These are phyloP conservation scores for Miltochrista miniata DNA, from an alignment of 2,888 invertebrate species.

Conservation along the genomic window DNA sequence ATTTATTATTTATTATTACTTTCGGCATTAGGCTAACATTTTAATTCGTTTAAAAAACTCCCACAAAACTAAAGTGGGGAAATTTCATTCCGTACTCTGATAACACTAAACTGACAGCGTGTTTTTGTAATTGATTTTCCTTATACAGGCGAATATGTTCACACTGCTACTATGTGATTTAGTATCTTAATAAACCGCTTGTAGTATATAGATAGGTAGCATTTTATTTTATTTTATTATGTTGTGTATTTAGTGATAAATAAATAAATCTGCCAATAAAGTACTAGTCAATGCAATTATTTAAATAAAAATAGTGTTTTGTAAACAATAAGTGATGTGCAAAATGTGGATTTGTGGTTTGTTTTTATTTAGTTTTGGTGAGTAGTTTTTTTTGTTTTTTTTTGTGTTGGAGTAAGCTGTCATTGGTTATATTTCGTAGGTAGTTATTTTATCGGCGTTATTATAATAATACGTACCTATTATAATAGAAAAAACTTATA, in stretches of 20 bases:
- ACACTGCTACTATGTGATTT: too few species aligned
- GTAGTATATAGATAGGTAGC: not conserved
- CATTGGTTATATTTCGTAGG: not conserved
- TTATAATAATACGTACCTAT: too few species aligned
- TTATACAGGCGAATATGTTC: not conserved
- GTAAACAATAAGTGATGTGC: conserved; percentile 3
- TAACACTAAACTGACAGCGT: not conserved
- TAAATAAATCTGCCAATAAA: not conserved
- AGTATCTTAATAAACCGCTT: not conserved
- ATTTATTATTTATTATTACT: too few species aligned
- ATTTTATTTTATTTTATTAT: not conserved
- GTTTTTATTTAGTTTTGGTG: conserved; percentile 13
- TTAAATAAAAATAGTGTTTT: not conserved
- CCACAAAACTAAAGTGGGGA: not conserved
- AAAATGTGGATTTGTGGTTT: conserved; percentile 21
- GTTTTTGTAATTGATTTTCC: not conserved
- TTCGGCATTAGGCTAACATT: not conserved
- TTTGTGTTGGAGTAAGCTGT: not conserved
- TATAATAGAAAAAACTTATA: too few species aligned
- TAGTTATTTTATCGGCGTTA: too few species aligned
- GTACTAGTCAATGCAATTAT: not conserved
- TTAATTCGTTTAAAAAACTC: not conserved
- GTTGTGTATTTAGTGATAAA: not conserved
- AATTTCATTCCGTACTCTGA: not conserved
- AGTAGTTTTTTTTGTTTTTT: conserved; percentile 11